Evolutionary conservation across 2,888 invertebrate species (phyloP).

Genomic region (Beris chalybata): DNA sequence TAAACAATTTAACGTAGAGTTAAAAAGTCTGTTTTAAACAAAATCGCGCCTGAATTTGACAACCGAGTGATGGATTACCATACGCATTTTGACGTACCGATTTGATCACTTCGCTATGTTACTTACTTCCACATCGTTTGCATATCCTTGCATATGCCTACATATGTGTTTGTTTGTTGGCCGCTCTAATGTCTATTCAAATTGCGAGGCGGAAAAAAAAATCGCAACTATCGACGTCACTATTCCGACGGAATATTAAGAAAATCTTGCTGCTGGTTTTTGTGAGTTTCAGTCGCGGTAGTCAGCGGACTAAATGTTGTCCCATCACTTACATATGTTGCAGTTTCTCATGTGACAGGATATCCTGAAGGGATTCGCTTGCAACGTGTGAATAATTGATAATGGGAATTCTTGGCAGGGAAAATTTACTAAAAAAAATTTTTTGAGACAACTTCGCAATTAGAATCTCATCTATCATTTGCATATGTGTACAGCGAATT

Average conservation of each 20-base stretch:
- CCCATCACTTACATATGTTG: constrained; percentile 36
- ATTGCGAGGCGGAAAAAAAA: background rate
- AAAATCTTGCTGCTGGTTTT: background rate
- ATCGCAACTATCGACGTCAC: constrained; percentile 5
- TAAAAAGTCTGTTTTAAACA: constrained; percentile 25
- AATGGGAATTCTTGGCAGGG: constrained; percentile 3
- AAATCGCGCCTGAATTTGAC: constrained; percentile 54
- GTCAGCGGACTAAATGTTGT: constrained; percentile 7
- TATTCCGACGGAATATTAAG: background rate
- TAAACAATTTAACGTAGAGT: constrained; percentile 35
- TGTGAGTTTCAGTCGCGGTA: background rate
- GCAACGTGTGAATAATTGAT: constrained; percentile 17
- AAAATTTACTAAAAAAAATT: constrained; percentile 19
- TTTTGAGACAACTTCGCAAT: constrained; percentile 15
- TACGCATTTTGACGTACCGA: background rate
- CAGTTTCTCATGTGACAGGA: constrained; percentile 18
- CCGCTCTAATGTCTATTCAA: no score
- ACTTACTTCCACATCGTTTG: constrained; percentile 29
- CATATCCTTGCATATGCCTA: constrained; percentile 1
- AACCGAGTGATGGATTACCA: constrained; percentile 55
- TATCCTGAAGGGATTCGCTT: background rate
- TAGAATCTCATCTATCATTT: constrained; percentile 27
- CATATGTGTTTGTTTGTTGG: background rate
- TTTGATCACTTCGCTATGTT: constrained; percentile 21
- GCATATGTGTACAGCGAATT: background rate